Conservation (phyloP, 1,140 invertebrate species). For the Scaptodrosophila lebanonensis region DNA sequence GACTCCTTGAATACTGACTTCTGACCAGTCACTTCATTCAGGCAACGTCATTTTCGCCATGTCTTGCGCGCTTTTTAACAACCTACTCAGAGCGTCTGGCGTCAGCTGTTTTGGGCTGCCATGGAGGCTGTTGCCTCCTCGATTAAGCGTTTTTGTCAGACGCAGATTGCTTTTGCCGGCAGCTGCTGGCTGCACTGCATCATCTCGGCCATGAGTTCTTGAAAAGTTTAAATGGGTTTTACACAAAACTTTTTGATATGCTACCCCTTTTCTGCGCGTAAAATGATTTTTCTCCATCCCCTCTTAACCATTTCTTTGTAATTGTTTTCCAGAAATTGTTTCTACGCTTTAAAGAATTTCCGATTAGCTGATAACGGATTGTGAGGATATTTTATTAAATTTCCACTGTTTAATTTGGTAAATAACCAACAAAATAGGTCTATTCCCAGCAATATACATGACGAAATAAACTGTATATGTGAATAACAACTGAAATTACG, state of each 20-base stretch:
- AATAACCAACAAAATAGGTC: too few relatives aligned
- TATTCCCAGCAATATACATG: too few relatives aligned
- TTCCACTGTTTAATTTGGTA: too few relatives aligned
- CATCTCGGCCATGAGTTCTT: slow-evolving; percentile 58
- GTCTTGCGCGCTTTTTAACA: slow-evolving; percentile 15
- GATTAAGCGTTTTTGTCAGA: slow-evolving; percentile 67
- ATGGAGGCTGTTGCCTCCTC: slow-evolving; percentile 13
- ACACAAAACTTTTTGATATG: slow-evolving; percentile 40
- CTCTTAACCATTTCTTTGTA: slow-evolving; percentile 18
- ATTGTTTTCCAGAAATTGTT: slow-evolving; percentile 35
- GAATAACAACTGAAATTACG: too few relatives aligned
- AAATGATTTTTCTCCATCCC: slow-evolving; percentile 25
- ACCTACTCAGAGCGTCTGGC: too few relatives aligned
- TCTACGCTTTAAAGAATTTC: too few relatives aligned
- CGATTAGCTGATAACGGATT: too few relatives aligned
- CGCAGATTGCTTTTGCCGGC: slow-evolving; percentile 53
- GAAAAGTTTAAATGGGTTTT: slow-evolving; percentile 73
- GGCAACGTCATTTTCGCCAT: slow-evolving; percentile 43
- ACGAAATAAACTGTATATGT: too few relatives aligned
- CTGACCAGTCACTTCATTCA: slow-evolving; percentile 8
- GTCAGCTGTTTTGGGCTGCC: background rate
- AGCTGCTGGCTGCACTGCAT: slow-evolving; percentile 26
- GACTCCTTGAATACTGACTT: slow-evolving; percentile 25
- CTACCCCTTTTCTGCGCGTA: slow-evolving; percentile 20
- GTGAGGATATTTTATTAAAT: too few relatives aligned